Evolutionary conservation across 1,140 invertebrate species (phyloP).

Genomic region (Cydia splendana): DNA sequence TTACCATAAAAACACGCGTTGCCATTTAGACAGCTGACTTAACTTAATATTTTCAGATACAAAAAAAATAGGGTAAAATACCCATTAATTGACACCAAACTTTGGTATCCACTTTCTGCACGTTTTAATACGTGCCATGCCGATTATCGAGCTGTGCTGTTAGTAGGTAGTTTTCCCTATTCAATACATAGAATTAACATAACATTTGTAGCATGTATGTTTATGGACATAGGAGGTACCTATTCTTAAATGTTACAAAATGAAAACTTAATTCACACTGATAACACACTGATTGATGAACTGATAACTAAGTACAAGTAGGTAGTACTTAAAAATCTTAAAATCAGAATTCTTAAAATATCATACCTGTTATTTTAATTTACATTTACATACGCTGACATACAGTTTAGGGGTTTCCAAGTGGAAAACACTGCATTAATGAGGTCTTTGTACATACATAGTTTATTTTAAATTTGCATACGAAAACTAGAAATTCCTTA

Average conservation of each 20-base stretch:
- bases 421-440: background rate
- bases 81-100: background rate
- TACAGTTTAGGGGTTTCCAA: background rate
- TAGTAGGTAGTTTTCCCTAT: background rate
- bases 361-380: background rate
- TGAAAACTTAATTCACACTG: background rate
- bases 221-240: background rate
- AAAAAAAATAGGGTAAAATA: background rate
- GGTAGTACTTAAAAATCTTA: background rate
- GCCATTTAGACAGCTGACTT: background rate
- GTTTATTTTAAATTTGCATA: background rate
- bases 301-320: constrained; percentile 5
- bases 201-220: background rate
- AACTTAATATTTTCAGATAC: background rate
- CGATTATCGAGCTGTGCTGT: too few relatives aligned
- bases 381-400: too few relatives aligned
- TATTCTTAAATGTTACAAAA: background rate
- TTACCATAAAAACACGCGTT: background rate
- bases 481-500: background rate
- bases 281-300: too few relatives aligned
- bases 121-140: background rate
- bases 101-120: background rate
- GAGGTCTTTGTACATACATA: background rate
- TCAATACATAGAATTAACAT: background rate
- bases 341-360: background rate